Base-by-base conservation (phyloP, 2,113 vertebrate species). In the Collichthys lucidus region DNA sequence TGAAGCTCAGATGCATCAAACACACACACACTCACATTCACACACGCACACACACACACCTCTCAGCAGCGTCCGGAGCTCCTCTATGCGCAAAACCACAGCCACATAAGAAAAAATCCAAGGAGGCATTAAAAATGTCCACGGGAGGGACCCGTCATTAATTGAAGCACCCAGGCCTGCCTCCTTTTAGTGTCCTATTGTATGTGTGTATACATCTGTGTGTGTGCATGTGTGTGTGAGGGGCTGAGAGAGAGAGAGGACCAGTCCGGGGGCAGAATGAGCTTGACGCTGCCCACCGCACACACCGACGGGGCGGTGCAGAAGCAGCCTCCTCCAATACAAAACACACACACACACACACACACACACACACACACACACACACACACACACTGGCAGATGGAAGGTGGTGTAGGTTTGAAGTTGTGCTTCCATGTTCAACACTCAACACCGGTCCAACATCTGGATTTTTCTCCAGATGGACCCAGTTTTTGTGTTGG, bases 221-320 rank as follows among this genome's bases (percentile, higher is more conserved):
- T 35, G 19, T 50, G 53, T 16, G 15, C 53, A 15, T 29, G 29
- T 47, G 80, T 71, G 31, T 47, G 80, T 71, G 60, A 22, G 64
- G 16, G 49, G 35, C 29, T 65, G 68, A 70, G 79, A 35, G 79
- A 26, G 67, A 80, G 68, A 60, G 74, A 75, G 82, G 76, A 90
- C 87, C 87, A 80, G 85, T 82, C 79, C 82, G 24, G 31, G 81
- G 66, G 64, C 50, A 72, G 72, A 63, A 70, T 64, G 59, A 77
- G 82, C 76, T 76, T 63, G 77, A 77, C 29, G 84, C 65, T 83
- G 16, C 22, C 1, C 81, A 59, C 53, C 57, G 67, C 80, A 71
- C 63, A 72, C 74, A 84, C 86, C 68, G 84, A 80, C 20, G 75
- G 78, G 82, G 86, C 76, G 87, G 91, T 85, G 87, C 88, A 86